phyloP scores from a whole-genome alignment of 2,797 vertebrate species.

The Melanotaenia pygmaea region DNA sequence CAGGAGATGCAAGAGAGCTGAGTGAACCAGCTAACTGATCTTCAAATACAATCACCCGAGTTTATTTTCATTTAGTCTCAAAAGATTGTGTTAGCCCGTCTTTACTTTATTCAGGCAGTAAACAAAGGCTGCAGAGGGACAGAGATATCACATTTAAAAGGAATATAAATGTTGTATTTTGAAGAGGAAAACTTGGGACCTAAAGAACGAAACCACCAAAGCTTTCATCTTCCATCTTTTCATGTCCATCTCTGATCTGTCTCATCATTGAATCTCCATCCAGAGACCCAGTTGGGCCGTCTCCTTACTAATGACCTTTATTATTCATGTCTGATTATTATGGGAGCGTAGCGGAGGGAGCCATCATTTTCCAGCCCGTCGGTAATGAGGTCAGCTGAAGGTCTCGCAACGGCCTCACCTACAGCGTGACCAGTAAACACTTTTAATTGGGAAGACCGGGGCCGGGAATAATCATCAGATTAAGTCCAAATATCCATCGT shows the following conservation, averaged over 20 bases:
- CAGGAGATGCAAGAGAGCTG: too few relatives aligned
- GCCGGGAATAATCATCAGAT: constrained; percentile 62
- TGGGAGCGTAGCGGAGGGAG: constrained; percentile 42
- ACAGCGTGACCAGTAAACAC: constrained; percentile 69
- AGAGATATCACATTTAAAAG: too few relatives aligned
- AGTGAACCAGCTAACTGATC: too few relatives aligned
- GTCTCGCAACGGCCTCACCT: constrained; percentile 58
- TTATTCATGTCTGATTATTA: constrained; percentile 69
- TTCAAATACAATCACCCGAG: too few relatives aligned
- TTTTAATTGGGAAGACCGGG: constrained; percentile 73
- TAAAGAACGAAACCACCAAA: too few relatives aligned
- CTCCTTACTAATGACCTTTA: constrained; percentile 68
- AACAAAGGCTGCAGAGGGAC: too few relatives aligned
- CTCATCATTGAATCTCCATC: constrained; percentile 8
- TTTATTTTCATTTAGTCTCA: too few relatives aligned
- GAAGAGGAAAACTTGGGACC: too few relatives aligned
- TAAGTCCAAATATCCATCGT: constrained; percentile 56
- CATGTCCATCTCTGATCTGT: neutral
- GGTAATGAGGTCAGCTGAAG: constrained; percentile 73
- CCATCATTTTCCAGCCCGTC: constrained; percentile 50
- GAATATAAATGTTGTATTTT: too few relatives aligned
- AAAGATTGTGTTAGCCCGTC: too few relatives aligned
- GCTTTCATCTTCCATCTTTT: too few relatives aligned
- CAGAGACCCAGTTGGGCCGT: constrained; percentile 42
- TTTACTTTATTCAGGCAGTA: too few relatives aligned